Evolutionary conservation across 2,888 invertebrate species (phyloP), one percentile per base, ranked within the genome.

Genomic region (Tiliacea citrago): DNA sequence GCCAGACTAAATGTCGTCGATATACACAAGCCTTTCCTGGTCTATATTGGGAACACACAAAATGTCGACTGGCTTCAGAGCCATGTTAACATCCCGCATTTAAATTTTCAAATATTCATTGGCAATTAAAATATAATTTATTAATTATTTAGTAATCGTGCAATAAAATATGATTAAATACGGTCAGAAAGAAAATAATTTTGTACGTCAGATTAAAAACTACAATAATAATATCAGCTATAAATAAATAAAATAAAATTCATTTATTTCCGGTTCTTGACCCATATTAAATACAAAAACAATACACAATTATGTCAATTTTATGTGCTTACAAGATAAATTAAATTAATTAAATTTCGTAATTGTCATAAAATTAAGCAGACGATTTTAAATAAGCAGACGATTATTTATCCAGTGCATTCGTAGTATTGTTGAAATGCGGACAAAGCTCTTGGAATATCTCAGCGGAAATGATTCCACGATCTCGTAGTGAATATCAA

Each of bases 1-100:
- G 89, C 88, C 89, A 84, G 86, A 75, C 88, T 86, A 88, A 93
- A 94, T 94, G 93, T 89, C 90, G 89, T 83, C 85, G 85, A 86
- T 88, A 85, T 86, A 90, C 85, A 87, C 87, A 85, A 86, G 88
- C 89, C 82, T 85, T 84, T 80, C 76, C 81, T 77, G 80, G 88
- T 88, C 83, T 87, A 90, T 90, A 89, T 89, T 86, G 82, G 85
- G 82, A 84, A 81, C 86, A 77, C 68, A 82, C 83, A 75, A 90
- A 91, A 91, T 90, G 89, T 88, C 90, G 86, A 81, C 79, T 81
- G 81, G 75, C 82, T 81, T 75, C 77, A 72, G 18, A 68, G 65
- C 57, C 81, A 55, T 86, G 77, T 85, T 81, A 83, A 79, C 81
- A 85, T 82, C 2, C 60, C 55, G 53, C 72, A 69, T 86, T 83